Evolutionary conservation across 2,797 vertebrate species (phyloP).

Genomic region (Diceros bicornis): DNA sequence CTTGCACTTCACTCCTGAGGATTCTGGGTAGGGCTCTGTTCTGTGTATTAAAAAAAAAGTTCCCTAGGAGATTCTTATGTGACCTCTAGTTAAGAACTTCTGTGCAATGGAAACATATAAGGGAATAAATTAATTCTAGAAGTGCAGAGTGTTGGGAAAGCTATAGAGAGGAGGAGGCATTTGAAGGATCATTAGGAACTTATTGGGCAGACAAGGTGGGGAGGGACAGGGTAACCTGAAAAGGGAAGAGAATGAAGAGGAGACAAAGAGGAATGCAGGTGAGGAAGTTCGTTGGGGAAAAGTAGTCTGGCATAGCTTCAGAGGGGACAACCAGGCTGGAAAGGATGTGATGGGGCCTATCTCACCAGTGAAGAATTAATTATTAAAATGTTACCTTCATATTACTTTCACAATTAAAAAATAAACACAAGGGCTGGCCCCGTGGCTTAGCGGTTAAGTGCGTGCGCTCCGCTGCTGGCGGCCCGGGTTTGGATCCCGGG

Average conservation of each 20-base stretch:
- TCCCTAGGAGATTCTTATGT: neutral
- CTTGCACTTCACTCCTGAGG: neutral
- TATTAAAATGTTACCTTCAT: neutral
- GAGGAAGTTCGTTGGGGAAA: neutral
- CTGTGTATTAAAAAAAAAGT: neutral
- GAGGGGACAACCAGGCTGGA: neutral
- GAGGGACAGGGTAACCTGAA: neutral
- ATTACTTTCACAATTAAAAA: neutral
- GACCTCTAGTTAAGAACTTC: neutral
- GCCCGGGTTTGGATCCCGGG: too few species aligned
- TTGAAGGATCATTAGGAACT: neutral
- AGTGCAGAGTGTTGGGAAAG: neutral
- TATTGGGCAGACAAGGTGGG: neutral
- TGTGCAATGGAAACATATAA: neutral
- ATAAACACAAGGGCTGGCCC: neutral
- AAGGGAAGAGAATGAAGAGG: neutral
- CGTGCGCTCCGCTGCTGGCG: too few species aligned
- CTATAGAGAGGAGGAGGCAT: neutral
- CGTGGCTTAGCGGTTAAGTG: too few species aligned
- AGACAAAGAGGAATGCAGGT: neutral
- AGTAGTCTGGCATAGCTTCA: neutral
- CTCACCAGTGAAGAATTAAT: conserved; percentile 54
- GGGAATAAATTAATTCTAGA: neutral
- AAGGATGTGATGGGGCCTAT: neutral
- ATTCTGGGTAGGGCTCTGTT: neutral